Evolutionary conservation across 1,140 invertebrate species (phyloP), one percentile per base, ranked within the genome.

Genomic region (Panonychus citri): DNA sequence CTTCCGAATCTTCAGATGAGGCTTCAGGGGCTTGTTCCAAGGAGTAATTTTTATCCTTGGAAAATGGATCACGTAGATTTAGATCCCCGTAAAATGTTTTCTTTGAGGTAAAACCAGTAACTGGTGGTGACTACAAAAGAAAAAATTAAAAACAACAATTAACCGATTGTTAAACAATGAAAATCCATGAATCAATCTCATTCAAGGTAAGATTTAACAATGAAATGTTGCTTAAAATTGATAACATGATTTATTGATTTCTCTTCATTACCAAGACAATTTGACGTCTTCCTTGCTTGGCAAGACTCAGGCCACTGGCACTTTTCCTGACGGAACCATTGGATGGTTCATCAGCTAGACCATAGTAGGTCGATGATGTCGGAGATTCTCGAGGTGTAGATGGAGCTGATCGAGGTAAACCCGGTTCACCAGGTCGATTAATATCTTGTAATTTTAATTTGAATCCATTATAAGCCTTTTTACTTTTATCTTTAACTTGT

Each of bases 401-500:
- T 39, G 64, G 64, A 21, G 62, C 63, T 56, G 62, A 63, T 46
- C 53, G 55, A 21, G 64, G 62, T 56, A 54, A 43, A 53, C 40
- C 39, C 12, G 30, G 12, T 34, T 34, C 30, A 26, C 17, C 30
- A 52, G 49, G 28, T 28, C 27, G 26, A 2, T 17, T 5, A n/a
- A n/a, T 13, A 39, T 76, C 75, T 68, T 78, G 78, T 3, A 74
- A 63, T 59, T 67, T 71, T 62, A 76, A 80, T 62, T 78, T 76
- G 50, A 84, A 69, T 28, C 79, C 81, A 69, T 81, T 82, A 61
- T 81, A 82, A 13, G 76, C 81, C 54, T 77, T 80, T 67, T 81
- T 81, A 3, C 81, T 78, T 59, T 77, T 75, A 66, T 82, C 81
- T 71, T 81, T 83, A 3, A 83, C 78, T 80, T 83, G 58, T 34